Evolutionary conservation across 2,113 vertebrate species (phyloP), one percentile per base, ranked within the genome.

Genomic region (Nothocercus julius): DNA sequence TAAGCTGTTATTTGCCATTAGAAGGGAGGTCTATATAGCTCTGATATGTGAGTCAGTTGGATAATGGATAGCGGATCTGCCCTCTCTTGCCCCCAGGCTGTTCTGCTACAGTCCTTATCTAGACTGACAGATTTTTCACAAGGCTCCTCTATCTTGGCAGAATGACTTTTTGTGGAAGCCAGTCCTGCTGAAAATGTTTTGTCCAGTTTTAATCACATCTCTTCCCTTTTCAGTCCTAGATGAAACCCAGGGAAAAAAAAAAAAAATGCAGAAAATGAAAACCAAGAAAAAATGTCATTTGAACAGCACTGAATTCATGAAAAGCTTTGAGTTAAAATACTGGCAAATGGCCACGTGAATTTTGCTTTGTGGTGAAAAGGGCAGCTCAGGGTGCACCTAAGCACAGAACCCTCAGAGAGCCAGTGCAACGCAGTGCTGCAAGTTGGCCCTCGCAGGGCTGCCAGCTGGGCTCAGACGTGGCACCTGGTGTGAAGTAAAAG

Each of bases 91-190:
- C 82, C 61, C 44, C 22, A 82, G 84, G 92, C 78, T 70, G 38
- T 68, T 81, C 74, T 82, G 83, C 56, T 76, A 16, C 66, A 75
- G 30, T 45, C 74, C 82, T 89, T 85, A 90, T 92, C 92, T 95
- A 75, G 78, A 61, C 76, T 61, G 83, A 92, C 92, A 84, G 73
- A 78, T 78, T 92, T 92, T 95, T 88, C 89, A 94, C 86, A 82
- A 11, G 5, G 70, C 59, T 92, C 85, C 85, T 91, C 92, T 49
- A 30, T 92, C 82, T 92, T 25, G 6, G 49, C 74, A 87, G 84
- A 89, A 88, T 17, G 34, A 30, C 28, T 93, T 92, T 92, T 85
- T 82, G 84, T 53, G 68, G 80, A 88, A 92, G 82, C 56, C 61
- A 88, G 79, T 58, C 44, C 67, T 42, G 30, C 24, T 91, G 28